Evolutionary conservation across 1,140 invertebrate genomes (phyloP).

Genomic region (Drosophila lowei): DNA sequence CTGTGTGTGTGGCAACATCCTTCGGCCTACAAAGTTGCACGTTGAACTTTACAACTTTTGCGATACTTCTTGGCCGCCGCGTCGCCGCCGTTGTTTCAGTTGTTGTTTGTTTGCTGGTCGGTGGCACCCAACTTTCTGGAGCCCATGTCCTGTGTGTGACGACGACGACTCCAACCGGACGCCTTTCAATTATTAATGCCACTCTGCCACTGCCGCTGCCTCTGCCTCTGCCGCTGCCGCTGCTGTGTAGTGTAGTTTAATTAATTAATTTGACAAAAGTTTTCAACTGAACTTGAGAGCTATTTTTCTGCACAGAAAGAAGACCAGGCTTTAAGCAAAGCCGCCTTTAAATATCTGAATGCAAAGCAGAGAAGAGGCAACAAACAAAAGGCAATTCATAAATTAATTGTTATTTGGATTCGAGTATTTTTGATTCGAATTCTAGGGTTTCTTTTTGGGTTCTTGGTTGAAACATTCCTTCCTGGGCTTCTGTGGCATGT

Average conservation of each 20-base stretch:
- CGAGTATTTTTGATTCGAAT: too few species aligned
- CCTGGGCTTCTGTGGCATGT: too few species aligned
- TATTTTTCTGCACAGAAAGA: conserved; percentile 5
- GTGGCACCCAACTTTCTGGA: conserved; percentile 48
- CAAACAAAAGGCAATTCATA: conserved; percentile 23
- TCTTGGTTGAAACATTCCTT: conserved; percentile 3
- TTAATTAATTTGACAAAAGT: conserved; percentile 81
- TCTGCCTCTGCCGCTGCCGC: neutral
- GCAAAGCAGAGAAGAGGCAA: neutral
- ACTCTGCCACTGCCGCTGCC: conserved; percentile 10
- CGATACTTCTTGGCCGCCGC: conserved; percentile 40
- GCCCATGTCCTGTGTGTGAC: conserved; percentile 52
- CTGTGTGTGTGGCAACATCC: neutral
- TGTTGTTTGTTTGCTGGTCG: conserved; percentile 54
- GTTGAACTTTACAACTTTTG: conserved; percentile 74
- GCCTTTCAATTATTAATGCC: conserved; percentile 76
- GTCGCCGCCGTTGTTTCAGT: conserved; percentile 22
- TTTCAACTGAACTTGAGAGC: conserved; percentile 64
- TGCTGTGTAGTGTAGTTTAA: conserved; percentile 69
- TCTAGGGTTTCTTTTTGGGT: conserved; percentile 11
- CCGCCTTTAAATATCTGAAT: conserved; percentile 27
- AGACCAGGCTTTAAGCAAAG: conserved; percentile 26
- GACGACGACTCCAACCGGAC: conserved; percentile 71
- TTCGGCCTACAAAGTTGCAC: conserved; percentile 66
- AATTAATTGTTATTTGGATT: conserved; percentile 50